phyloP scores from a whole-genome alignment of 2,888 invertebrate species.

The Tenthredo distinguenda region DNA sequence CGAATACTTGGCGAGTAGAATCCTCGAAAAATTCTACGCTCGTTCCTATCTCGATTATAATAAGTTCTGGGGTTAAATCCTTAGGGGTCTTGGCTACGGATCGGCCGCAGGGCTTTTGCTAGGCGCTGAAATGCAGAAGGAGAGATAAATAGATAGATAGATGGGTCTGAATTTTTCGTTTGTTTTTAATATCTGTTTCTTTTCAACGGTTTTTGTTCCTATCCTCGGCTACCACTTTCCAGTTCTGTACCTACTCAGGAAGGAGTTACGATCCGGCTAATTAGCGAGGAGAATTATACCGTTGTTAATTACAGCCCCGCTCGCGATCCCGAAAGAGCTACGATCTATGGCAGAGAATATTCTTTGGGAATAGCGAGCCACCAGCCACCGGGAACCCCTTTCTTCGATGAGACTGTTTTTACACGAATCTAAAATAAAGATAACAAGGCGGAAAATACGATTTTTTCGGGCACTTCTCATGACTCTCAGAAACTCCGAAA shows the following conservation, averaged over 20 bases:
- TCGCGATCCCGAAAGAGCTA: not conserved
- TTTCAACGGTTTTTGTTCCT: constrained; percentile 28
- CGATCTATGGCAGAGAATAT: constrained; percentile 28
- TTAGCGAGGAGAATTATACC: constrained; percentile 35
- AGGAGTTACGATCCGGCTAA: constrained; percentile 41
- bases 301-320: constrained; percentile 43
- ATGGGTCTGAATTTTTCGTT: not conserved
- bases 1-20: constrained; percentile 62
- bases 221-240: not conserved
- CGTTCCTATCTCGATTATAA: not conserved
- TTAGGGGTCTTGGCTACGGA: not conserved
- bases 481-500: too few species aligned
- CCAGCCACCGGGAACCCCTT: not conserved
- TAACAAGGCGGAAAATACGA: not conserved
- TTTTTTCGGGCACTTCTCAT: not conserved
- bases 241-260: not conserved
- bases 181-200: not conserved
- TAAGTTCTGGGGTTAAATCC: not conserved
- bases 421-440: not conserved
- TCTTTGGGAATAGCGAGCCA: not conserved
- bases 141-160: constrained; percentile 1
- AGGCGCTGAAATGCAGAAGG: not conserved
- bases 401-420: constrained; percentile 22
- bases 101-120: not conserved
- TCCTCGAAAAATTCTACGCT: constrained; percentile 4